These are phyloP conservation scores for Andrena dorsata DNA, from an alignment of 2,888 invertebrate genomes.

Conservation along the genomic window DNA sequence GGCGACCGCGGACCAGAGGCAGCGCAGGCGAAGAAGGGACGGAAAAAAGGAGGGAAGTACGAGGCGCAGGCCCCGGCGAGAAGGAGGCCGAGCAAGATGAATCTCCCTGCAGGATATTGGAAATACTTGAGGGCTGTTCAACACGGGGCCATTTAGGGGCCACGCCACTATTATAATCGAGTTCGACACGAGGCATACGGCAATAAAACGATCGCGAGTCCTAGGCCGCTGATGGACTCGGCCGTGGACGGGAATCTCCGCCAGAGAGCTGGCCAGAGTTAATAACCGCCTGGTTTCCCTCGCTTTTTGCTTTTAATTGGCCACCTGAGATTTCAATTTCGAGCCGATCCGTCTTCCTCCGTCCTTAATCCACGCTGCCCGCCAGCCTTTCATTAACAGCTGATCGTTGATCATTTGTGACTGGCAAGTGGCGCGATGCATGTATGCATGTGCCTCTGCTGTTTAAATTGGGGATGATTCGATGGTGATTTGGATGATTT, in stretches of 20 bases:
- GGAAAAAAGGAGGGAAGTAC: conserved; percentile 5
- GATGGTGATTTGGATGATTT: too few species aligned
- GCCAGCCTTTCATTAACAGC: conserved; percentile 29
- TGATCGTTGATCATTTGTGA: conserved; percentile 26
- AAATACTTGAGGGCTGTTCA: conserved; percentile 83
- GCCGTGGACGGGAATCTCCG: conserved; percentile 29
- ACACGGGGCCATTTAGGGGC: conserved; percentile 81
- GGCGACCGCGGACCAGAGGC: conserved; percentile 53
- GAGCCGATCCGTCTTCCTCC: conserved; percentile 17
- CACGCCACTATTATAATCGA: conserved; percentile 82
- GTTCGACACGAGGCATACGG: conserved; percentile 73
- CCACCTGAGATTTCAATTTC: conserved; percentile 64
- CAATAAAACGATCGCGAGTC: conserved; percentile 70
- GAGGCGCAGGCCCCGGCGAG: conserved; percentile 20
- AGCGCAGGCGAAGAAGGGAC: conserved; percentile 31
- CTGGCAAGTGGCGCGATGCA: neutral
- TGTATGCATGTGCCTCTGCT: too few species aligned
- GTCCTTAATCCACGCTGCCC: conserved; percentile 36
- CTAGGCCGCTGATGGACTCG: conserved; percentile 65
- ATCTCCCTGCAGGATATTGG: conserved; percentile 84
- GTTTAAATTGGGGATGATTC: too few species aligned
- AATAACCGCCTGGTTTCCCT: conserved; percentile 47
- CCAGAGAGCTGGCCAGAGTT: conserved; percentile 26
- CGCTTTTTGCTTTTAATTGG: conserved; percentile 44
- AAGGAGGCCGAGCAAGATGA: conserved; percentile 71